Conservation (phyloP, 2,113 vertebrate species). For the Paramormyrops kingsleyae region DNA sequence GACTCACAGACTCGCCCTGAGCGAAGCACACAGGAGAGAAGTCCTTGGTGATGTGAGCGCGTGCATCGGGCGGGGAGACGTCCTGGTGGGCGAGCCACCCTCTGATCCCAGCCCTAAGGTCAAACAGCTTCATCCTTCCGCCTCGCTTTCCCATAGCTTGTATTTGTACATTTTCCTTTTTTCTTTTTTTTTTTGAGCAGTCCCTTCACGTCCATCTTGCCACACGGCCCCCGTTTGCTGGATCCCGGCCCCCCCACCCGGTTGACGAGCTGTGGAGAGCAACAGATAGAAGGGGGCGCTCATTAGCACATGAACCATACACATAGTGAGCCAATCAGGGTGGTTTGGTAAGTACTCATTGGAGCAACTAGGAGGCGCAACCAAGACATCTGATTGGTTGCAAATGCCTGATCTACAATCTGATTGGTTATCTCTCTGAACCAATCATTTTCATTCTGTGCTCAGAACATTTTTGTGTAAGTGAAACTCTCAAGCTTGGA, state of each 20-base stretch:
- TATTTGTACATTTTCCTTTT: background rate
- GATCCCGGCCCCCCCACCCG: constrained; percentile 28
- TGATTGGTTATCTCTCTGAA: background rate
- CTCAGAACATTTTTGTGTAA: background rate
- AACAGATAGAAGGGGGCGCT: background rate
- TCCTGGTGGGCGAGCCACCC: constrained; percentile 17
- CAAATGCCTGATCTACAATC: background rate
- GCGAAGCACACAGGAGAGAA: constrained; percentile 40
- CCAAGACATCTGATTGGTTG: too few relatives aligned
- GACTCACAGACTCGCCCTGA: constrained; percentile 47
- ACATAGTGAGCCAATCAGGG: background rate
- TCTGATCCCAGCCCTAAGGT: constrained; percentile 8
- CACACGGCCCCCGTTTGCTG: constrained; percentile 39
- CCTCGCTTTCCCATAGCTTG: background rate
- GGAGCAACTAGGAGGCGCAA: too few relatives aligned
- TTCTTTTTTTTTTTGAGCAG: constrained; percentile 30
- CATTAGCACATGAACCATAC: background rate
- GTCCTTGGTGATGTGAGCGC: constrained; percentile 51
- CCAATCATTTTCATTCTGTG: too few relatives aligned
- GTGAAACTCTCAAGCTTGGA: background rate
- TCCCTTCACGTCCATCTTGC: constrained; percentile 53
- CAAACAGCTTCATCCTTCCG: constrained; percentile 15
- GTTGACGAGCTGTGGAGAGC: constrained; percentile 35
- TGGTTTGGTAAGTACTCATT: background rate
- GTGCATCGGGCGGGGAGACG: constrained; percentile 41